Evolutionary conservation across 2,113 vertebrate genomes (phyloP).

Genomic region (Arizona elegans): DNA sequence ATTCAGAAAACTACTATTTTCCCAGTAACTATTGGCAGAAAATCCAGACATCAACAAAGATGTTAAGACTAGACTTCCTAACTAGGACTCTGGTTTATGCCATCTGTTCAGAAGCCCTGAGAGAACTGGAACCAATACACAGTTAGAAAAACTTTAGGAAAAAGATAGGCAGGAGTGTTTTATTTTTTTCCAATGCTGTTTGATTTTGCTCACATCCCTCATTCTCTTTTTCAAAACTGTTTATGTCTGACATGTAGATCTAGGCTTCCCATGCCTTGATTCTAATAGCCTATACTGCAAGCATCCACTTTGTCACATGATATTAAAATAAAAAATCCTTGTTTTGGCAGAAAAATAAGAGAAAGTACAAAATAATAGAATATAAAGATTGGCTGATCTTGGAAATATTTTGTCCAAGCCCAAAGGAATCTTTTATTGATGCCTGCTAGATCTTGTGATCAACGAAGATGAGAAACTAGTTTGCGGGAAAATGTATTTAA

Average conservation of each 20-base stretch:
- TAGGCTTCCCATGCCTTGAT: neutral
- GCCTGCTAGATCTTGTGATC: neutral
- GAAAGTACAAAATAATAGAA: neutral
- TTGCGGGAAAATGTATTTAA: neutral
- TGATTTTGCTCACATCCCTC: neutral
- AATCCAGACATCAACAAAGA: neutral
- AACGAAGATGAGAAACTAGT: neutral
- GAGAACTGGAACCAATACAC: neutral
- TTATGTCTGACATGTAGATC: neutral
- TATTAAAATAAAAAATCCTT: neutral
- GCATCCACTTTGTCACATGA: neutral
- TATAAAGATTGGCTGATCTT: neutral
- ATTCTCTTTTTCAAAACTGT: neutral
- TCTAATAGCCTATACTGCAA: neutral
- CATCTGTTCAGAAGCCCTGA: neutral
- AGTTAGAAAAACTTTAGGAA: neutral
- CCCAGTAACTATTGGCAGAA: neutral
- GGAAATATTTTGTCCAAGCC: neutral
- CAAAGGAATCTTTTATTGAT: neutral
- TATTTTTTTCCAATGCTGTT: neutral
- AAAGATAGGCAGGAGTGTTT: neutral
- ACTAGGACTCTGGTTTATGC: neutral
- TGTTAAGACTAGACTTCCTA: neutral
- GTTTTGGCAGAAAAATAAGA: neutral
- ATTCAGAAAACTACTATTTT: neutral